These are phyloP conservation scores for Sternarchorhynchus goeldii DNA, from an alignment of 2,797 vertebrate species.

Conservation along the genomic window DNA sequence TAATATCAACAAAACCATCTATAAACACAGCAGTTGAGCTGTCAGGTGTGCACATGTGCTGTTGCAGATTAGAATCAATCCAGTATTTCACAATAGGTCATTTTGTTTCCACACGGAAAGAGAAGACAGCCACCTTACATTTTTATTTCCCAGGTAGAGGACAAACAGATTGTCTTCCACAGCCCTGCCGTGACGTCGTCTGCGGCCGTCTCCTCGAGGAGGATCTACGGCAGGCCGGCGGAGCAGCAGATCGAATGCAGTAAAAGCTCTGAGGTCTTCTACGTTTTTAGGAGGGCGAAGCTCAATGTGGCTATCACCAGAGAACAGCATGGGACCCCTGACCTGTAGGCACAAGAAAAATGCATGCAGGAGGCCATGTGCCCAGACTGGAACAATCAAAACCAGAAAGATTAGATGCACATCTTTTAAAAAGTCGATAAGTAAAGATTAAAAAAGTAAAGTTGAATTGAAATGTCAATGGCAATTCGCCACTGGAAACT, in stretches of 20 bases:
- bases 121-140: constrained; percentile 70
- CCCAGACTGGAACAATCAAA: neutral
- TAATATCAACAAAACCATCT: no score
- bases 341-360: constrained; percentile 69
- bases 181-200: constrained; percentile 35
- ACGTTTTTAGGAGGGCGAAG: constrained; percentile 80
- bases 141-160: constrained; percentile 84
- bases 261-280: constrained; percentile 83
- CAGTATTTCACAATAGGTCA: neutral
- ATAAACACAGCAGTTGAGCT: no score
- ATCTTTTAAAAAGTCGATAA: no score
- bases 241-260: constrained; percentile 82
- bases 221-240: constrained; percentile 66
- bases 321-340: constrained; percentile 81
- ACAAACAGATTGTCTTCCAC: constrained; percentile 75
- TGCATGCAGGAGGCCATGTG: neutral
- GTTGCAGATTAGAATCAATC: no score
- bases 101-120: neutral
- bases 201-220: neutral
- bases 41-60: no score
- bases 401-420: neutral
- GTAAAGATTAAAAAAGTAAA: no score
- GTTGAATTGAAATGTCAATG: no score
- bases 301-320: constrained; percentile 83
- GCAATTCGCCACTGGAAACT: no score